Percentiles rank a stretch among this genome's conserved stretches.
phyloP scores from a whole-genome alignment of 2,113 vertebrate genomes.

The Stictonetta naevosa region DNA sequence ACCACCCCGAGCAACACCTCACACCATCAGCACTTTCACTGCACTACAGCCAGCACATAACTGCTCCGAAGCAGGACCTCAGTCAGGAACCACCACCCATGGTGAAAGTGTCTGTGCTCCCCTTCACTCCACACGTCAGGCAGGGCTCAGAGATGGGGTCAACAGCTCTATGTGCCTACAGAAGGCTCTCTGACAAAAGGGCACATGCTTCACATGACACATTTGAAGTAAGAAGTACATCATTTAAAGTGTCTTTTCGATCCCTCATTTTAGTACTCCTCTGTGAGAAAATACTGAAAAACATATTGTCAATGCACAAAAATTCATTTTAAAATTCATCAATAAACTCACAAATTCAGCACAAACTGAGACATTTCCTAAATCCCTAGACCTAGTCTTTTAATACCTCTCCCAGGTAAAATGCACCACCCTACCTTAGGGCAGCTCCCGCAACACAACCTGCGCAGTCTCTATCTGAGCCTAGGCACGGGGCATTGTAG shows the following conservation, averaged over 20 bases:
- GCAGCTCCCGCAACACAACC: neutral
- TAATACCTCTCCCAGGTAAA: neutral
- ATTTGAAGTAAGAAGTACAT: neutral
- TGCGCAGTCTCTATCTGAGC: neutral
- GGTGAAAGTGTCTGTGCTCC: neutral
- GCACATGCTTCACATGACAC: accelerated
- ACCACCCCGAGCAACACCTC: neutral
- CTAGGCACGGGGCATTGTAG: accelerated
- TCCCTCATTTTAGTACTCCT: neutral
- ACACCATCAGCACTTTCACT: accelerated
- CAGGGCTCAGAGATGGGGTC: neutral
- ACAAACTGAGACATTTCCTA: neutral
- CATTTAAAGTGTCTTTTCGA: neutral
- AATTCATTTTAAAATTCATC: neutral
- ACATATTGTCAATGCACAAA: accelerated
- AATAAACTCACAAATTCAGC: neutral
- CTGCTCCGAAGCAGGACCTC: neutral
- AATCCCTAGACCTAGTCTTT: neutral
- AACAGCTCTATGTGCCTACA: neutral
- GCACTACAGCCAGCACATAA: neutral
- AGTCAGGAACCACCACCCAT: neutral
- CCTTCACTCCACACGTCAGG: neutral
- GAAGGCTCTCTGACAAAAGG: neutral
- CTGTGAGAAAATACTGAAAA: neutral
- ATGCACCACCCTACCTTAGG: neutral